Evolutionary conservation across 2,888 invertebrate species (phyloP).

Genomic region (Papilio gigon): DNA sequence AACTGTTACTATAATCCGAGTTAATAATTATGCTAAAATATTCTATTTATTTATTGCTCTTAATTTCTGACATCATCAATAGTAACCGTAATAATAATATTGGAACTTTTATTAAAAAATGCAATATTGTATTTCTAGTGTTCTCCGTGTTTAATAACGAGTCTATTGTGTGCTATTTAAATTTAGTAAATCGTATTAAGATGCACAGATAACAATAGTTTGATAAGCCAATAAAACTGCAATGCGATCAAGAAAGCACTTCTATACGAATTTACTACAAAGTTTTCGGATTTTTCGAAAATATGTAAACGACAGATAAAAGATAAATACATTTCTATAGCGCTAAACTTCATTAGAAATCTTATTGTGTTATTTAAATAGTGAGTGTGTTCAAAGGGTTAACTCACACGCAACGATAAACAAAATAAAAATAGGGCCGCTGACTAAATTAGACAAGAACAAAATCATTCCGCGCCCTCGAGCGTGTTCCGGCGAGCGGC

Average conservation of each 20-base stretch:
- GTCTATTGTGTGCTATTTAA: neutral
- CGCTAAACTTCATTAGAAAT: neutral
- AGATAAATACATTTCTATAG: neutral
- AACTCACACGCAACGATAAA: slow-evolving; percentile 22
- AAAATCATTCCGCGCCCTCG: slow-evolving; percentile 48
- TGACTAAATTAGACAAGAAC: slow-evolving; percentile 41
- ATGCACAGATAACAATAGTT: too few relatives aligned
- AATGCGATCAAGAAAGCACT: too few relatives aligned
- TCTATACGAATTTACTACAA: too few relatives aligned
- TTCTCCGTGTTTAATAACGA: too few relatives aligned
- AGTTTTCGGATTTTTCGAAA: neutral
- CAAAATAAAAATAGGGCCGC: slow-evolving; percentile 30
- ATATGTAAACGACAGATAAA: neutral
- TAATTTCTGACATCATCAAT: neutral
- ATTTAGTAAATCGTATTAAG: too few relatives aligned
- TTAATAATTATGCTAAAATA: slow-evolving; percentile 16
- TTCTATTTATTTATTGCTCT: neutral
- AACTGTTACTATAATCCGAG: slow-evolving; percentile 13
- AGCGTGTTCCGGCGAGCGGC: slow-evolving; percentile 46
- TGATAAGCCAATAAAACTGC: too few relatives aligned
- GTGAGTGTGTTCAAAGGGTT: slow-evolving; percentile 15
- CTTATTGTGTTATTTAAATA: neutral
- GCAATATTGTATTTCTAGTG: neutral
- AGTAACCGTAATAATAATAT: neutral
- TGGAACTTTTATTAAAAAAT: neutral